Base-by-base conservation (phyloP, 2,888 invertebrate species). In the Stenchaetothrips biformis region DNA sequence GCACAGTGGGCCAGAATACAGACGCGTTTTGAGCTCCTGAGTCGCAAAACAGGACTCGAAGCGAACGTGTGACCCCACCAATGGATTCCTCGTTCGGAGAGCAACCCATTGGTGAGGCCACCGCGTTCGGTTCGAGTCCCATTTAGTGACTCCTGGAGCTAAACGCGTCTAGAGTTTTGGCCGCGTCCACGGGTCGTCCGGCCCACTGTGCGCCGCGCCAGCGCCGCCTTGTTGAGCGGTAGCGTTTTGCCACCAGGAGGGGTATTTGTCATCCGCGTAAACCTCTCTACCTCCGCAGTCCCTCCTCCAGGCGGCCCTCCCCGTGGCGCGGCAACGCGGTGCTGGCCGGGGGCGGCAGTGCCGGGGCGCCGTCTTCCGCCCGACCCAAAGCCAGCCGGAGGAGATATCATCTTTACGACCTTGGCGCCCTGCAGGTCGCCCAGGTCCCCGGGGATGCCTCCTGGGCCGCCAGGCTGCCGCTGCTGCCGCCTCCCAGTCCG, bases 321-420 rank as follows among this genome's bases (percentile, higher is more conserved):
- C 13, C 53, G 18, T 11, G 11, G 13, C 62, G 18, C 4, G 2
- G 37, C n/a, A n/a, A n/a, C 37, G 37, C 37, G 37, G 37, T 4
- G 37, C 37, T 37, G 37, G 7, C 37, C 37, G 9, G 67, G 7
- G 21, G 21, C 9, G 67, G 67, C 21, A 67, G 9, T 8, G 67
- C 9, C 13, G 16, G 21, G 9, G 25, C 21, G 67, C 25, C 21
- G 67, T 11, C 67, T n/a, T 74, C 67, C 25, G 67, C 11, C 67
- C 67, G 25, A 74, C 67, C 67, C 67, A 7, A 74, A 74, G 67
- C 67, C 21, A 25, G 67, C 67, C 67, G 67, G 67, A 25, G 67
- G 67, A 74, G 67, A 74, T 74, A 74, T 74, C 67, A 74, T 74
- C 67, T 74, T 74, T 74, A 74, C 67, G 67, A 74, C 67, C 67